phyloP scores from a whole-genome alignment of 2,888 invertebrate species.

The Eulithis prunata region DNA sequence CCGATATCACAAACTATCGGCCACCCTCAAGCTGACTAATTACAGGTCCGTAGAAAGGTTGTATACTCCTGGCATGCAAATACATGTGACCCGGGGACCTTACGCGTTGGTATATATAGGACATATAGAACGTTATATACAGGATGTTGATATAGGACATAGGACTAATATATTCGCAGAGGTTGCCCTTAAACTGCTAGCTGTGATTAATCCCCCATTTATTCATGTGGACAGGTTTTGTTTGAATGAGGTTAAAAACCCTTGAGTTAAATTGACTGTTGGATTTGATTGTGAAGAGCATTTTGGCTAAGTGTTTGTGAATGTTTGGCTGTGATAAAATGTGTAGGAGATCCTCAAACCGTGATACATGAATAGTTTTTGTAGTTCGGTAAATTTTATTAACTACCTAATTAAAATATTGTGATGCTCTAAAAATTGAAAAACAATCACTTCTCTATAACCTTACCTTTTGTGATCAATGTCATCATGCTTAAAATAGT shows the following conservation, averaged over 20 bases:
- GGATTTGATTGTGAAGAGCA: slow-evolving; percentile 12
- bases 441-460: background rate
- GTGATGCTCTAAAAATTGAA: background rate
- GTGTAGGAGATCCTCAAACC: background rate
- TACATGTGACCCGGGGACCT: slow-evolving; percentile 6
- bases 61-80: slow-evolving; percentile 8
- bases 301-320: slow-evolving; percentile 5
- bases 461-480: background rate
- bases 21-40: slow-evolving; percentile 33
- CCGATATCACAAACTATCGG: slow-evolving; percentile 24
- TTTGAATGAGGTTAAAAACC: slow-evolving; percentile 32
- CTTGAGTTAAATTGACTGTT: slow-evolving; percentile 14
- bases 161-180: slow-evolving; percentile 39
- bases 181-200: slow-evolving; percentile 36
- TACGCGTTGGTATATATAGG: background rate
- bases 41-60: slow-evolving; percentile 34
- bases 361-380: background rate
- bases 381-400: too few species aligned
- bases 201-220: slow-evolving; percentile 40
- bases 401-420: too few species aligned
- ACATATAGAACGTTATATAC: too few species aligned
- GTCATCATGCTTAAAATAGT: background rate
- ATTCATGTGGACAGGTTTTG: slow-evolving; percentile 33
- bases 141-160: slow-evolving; percentile 28
- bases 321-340: background rate